A percentile compares a stretch with the other conserved stretches of the same genome.
Evolutionary conservation across 2,888 invertebrate genomes (phyloP).

Genomic region (Lasioglossum lativentre): DNA sequence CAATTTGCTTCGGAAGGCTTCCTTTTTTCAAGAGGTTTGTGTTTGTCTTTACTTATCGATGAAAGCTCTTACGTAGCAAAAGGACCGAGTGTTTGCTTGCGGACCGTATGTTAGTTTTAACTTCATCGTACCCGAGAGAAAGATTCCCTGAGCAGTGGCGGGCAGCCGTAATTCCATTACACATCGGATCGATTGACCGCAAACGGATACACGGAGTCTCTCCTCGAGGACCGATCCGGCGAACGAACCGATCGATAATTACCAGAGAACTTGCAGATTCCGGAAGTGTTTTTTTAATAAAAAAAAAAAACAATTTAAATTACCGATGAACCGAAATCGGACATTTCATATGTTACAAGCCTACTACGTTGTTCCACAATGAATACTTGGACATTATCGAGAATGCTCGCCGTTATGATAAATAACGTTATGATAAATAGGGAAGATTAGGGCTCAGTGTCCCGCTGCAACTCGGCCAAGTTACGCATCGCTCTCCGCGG

Average conservation of each 20-base stretch:
- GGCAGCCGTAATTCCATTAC: not conserved
- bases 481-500: not conserved
- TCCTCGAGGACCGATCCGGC: not conserved
- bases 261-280: not conserved
- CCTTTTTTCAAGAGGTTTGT: not conserved
- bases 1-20: not conserved
- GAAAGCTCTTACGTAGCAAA: not conserved
- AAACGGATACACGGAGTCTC: not conserved
- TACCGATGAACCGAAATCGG: not conserved
- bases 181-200: not conserved
- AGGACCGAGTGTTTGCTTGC: slow-evolving; percentile 5
- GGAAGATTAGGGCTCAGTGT: slow-evolving; percentile 32
- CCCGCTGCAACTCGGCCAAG: slow-evolving; percentile 10
- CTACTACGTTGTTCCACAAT: not conserved
- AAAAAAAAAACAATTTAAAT: not conserved
- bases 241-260: not conserved
- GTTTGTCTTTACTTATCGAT: slow-evolving; percentile 14
- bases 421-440: slow-evolving; percentile 25
- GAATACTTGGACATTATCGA: not conserved
- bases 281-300: not conserved
- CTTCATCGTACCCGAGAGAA: not conserved
- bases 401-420: slow-evolving; percentile 7
- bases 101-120: not conserved
- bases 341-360: not conserved
- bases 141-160: not conserved